Conservation (phyloP, 2,888 invertebrate genomes). For the Ptychoptera contaminata region DNA sequence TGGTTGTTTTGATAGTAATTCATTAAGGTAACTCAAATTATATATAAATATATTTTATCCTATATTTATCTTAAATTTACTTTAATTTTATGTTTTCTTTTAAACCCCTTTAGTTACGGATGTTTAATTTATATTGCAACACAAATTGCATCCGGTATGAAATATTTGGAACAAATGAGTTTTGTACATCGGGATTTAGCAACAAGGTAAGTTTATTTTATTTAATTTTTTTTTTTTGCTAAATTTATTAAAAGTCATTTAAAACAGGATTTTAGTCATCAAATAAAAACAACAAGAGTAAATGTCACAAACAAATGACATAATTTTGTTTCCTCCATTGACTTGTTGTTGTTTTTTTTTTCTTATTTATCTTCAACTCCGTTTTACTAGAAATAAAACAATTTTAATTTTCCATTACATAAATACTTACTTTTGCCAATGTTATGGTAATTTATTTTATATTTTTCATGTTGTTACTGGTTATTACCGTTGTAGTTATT, state of each 20-base stretch:
- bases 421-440: no score
- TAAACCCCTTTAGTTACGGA: slow-evolving; percentile 47
- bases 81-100: not conserved
- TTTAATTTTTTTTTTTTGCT: not conserved
- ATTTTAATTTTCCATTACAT: no score
- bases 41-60: not conserved
- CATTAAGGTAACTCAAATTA: slow-evolving; percentile 3
- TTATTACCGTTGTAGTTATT: no score
- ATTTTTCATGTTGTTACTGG: no score
- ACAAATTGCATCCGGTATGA: slow-evolving; percentile 82
- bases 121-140: slow-evolving; percentile 73
- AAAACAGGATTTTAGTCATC: not conserved
- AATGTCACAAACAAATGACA: no score
- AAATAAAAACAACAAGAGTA: no score
- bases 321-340: no score
- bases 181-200: slow-evolving; percentile 79
- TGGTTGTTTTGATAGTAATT: slow-evolving; percentile 18
- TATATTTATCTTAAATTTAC: not conserved
- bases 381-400: no score
- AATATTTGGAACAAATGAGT: slow-evolving; percentile 70
- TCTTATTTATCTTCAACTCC: no score
- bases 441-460: no score
- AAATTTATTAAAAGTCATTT: not conserved
- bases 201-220: slow-evolving; percentile 42
- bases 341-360: no score